Conservation (phyloP, 2,113 vertebrate genomes). For the Climacteris rufus region DNA sequence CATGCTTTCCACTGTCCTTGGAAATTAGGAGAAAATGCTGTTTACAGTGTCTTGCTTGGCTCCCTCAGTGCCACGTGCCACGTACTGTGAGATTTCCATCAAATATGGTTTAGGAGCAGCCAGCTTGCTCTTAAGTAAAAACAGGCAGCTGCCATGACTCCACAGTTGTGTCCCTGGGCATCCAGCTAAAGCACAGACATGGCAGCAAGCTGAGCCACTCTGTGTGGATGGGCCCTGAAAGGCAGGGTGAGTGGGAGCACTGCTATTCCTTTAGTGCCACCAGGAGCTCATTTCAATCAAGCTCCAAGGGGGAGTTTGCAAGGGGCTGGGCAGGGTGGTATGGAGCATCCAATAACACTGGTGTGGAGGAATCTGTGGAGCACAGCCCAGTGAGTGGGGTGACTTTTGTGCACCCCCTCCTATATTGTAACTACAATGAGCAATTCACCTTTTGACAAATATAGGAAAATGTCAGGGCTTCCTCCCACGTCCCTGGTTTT, state of each 20-base stretch:
- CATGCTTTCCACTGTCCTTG: not conserved
- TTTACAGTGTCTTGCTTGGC: not conserved
- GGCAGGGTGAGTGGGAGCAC: not conserved
- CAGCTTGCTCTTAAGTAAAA: not conserved
- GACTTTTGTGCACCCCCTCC: not conserved
- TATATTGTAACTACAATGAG: not conserved
- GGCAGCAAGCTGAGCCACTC: fast-evolving
- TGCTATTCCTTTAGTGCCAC: not conserved
- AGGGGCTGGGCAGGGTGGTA: not conserved
- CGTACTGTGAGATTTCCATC: not conserved
- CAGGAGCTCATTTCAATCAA: not conserved
- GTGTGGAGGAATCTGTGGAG: not conserved
- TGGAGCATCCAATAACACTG: fast-evolving
- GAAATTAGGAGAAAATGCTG: not conserved
- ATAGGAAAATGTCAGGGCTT: not conserved
- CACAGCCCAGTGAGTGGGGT: fast-evolving
- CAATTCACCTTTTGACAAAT: not conserved
- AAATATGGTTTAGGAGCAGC: not conserved
- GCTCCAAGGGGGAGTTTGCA: not conserved
- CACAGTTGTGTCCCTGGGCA: not conserved
- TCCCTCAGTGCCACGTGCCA: not conserved
- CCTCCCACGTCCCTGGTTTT: not conserved
- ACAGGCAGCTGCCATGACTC: not conserved
- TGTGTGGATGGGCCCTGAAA: fast-evolving
- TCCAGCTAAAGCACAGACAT: not conserved